Evolutionary conservation across 1,140 invertebrate genomes (phyloP), one percentile per base, ranked within the genome.

Genomic region (Cardiocondyla obscurior): DNA sequence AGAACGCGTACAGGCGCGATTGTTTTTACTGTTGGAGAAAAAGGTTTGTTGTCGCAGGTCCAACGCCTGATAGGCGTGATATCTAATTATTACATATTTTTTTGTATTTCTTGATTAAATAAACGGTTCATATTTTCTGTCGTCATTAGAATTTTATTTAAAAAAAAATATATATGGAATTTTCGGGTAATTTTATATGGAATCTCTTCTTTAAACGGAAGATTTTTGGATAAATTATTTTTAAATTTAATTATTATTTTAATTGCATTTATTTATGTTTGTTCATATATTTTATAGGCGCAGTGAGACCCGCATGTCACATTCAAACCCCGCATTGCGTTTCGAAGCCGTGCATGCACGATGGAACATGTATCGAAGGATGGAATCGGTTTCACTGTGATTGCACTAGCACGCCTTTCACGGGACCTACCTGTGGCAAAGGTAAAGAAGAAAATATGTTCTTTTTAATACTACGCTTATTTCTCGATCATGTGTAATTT

Each of bases 381-480:
- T 99, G 99, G 98, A 99, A 99, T 93, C 95, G 99, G 83, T 98
- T 98, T 90, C 95, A 98, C 57, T 99, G 99, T 93, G 98, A 99
- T 93, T 99, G 99, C 93, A 97, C 97, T 8, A 95, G 95, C 5
- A 99, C 99, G 0, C 95, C 96, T 81, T 99, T 97, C 92, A 97
- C 96, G 0, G 99, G 99, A 49, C 97, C 97, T 0, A 99, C 97
- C 2, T 99, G 99, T 94, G 97, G 97, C 69, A 96, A 98, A 95
- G 97, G 97, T 97, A 92, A 93, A n/a, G n/a, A n/a, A n/a, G n/a
- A n/a, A 62, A 90, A 67, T 7, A 30, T 36, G n/a, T 25, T 19
- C 22, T 62, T 36, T 49, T 16, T 8, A 22, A 3, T 64, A n/a
- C n/a, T n/a, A n/a, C n/a, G n/a, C n/a, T n/a, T n/a, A n/a, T n/a